phyloP scores from a whole-genome alignment of 2,113 vertebrate species.

The Actenoides lindsayi region DNA sequence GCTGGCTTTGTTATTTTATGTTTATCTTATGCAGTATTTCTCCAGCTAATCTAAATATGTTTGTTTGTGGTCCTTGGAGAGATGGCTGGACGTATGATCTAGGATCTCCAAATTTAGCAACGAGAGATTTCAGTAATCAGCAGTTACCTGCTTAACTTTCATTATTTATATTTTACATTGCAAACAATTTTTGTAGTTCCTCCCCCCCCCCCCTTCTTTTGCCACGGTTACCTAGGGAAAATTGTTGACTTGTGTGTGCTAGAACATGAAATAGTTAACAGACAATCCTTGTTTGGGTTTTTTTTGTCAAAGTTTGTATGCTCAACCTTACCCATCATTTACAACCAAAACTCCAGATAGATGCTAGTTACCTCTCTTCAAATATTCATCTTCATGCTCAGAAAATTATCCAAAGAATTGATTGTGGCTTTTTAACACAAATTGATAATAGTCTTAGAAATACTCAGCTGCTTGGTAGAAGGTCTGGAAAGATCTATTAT shows the following conservation, averaged over 20 bases:
- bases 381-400: not conserved
- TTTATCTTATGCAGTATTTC: conserved; percentile 35
- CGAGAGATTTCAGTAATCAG: not conserved
- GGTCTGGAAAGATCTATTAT: not conserved
- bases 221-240: not conserved
- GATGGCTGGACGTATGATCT: not conserved
- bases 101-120: conserved; percentile 32
- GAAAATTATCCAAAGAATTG: not conserved
- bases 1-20: conserved; percentile 24
- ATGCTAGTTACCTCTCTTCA: not conserved
- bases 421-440: not conserved
- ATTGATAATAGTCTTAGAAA: not conserved
- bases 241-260: not conserved
- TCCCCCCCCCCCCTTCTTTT: not conserved
- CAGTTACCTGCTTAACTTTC: conserved; percentile 1
- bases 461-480: not conserved
- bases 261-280: not conserved
- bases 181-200: not conserved
- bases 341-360: not conserved
- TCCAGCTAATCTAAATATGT: conserved; percentile 23
- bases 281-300: not conserved
- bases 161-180: not conserved
- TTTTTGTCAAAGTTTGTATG: not conserved
- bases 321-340: not conserved
- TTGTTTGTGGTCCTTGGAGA: conserved; percentile 41